phyloP scores from a whole-genome alignment of 2,113 vertebrate species.

The Scartelaos histophorus region DNA sequence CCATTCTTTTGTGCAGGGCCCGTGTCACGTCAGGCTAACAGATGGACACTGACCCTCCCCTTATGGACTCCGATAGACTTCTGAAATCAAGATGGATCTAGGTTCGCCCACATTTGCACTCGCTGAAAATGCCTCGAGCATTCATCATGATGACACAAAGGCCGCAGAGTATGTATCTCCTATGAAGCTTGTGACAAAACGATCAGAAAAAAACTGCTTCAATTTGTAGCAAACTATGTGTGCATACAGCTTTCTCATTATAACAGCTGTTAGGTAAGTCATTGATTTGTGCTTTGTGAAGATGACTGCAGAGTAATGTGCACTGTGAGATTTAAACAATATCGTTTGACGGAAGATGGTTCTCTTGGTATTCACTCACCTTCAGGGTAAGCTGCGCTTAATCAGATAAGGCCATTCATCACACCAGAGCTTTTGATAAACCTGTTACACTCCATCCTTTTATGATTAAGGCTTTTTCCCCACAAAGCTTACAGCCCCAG shows the following conservation, averaged over 20 bases:
- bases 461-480: conserved; percentile 57
- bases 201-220: conserved; percentile 11
- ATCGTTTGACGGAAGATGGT: conserved; percentile 22
- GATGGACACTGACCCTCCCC: conserved; percentile 82
- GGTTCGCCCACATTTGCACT: conserved; percentile 68
- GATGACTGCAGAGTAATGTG: conserved; percentile 43
- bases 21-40: conserved; percentile 84
- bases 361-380: conserved; percentile 49
- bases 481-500: conserved; percentile 40
- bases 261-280: conserved; percentile 28
- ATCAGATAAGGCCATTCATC: conserved; percentile 56
- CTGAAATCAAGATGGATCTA: conserved; percentile 72
- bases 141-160: conserved; percentile 70
- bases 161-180: conserved; percentile 43
- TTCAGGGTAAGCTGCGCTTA: conserved; percentile 57
- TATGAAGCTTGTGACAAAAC: conserved; percentile 20
- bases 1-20: conserved; percentile 58
- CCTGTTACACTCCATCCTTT: conserved; percentile 51
- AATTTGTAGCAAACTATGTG: conserved; percentile 21
- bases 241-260: conserved; percentile 4
- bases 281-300: conserved; percentile 42
- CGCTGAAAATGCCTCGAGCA: conserved; percentile 59
- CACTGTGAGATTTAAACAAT: conserved; percentile 28
- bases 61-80: conserved; percentile 70
- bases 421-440: conserved; percentile 53